These are phyloP conservation scores for Calonectris borealis DNA, from an alignment of 2,113 vertebrate species.

Conservation along the genomic window DNA sequence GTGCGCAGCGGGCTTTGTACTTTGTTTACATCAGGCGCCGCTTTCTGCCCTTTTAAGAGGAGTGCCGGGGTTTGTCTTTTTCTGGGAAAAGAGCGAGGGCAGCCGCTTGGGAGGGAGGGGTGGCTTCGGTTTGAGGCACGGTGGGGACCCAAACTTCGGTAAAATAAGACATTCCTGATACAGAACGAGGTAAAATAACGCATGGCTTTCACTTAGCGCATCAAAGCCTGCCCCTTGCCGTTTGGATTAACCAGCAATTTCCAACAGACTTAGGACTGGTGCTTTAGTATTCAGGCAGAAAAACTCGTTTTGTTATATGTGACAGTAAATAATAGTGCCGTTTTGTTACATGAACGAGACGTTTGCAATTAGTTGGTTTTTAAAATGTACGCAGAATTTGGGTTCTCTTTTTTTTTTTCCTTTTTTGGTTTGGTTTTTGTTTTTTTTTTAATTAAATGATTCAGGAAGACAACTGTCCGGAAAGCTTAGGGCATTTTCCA, in stretches of 20 bases:
- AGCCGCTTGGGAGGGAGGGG: background rate
- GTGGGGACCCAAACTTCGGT: background rate
- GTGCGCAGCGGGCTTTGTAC: background rate
- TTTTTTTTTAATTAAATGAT: background rate
- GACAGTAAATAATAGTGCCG: background rate
- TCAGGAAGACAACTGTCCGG: conserved; percentile 20
- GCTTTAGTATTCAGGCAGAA: background rate
- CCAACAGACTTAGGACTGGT: background rate
- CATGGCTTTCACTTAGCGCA: background rate
- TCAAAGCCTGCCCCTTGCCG: background rate
- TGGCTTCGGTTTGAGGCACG: background rate
- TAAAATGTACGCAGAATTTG: background rate
- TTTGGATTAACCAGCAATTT: background rate
- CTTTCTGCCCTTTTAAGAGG: background rate
- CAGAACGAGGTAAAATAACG: background rate
- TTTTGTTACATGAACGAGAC: background rate
- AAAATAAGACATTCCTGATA: background rate
- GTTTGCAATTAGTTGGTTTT: background rate
- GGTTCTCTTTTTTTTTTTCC: background rate
- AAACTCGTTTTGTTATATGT: background rate
- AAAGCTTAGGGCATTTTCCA: conserved; percentile 63
- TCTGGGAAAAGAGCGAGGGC: background rate
- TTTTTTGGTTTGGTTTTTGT: background rate
- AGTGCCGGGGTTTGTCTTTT: background rate
- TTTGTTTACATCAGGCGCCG: background rate